Evolutionary conservation across 2,113 vertebrate genomes (phyloP).

Genomic region (Aegypius monachus): DNA sequence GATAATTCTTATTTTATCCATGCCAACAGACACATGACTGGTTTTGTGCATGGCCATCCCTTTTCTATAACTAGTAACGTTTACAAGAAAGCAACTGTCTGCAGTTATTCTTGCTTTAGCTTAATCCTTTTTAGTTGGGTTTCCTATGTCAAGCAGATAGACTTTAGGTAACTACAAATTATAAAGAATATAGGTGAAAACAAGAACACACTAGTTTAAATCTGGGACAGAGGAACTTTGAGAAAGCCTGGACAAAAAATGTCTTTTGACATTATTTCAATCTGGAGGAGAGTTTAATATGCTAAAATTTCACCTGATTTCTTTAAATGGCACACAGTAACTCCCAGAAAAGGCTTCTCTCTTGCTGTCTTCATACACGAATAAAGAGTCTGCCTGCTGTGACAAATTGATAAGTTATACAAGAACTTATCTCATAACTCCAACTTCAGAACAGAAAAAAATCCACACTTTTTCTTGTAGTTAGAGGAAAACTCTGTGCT

Average conservation of each 20-base stretch:
- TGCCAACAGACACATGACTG: rapidly evolving
- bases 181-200: background rate
- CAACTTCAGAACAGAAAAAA: background rate
- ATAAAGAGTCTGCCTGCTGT: background rate
- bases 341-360: background rate
- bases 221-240: background rate
- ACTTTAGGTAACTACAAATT: background rate
- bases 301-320: background rate
- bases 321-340: background rate
- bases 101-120: background rate
- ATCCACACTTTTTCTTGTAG: background rate
- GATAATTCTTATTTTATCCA: background rate
- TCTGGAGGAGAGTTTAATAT: background rate
- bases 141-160: background rate
- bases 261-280: background rate
- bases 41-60: background rate
- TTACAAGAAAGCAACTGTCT: background rate
- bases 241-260: background rate
- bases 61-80: background rate
- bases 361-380: background rate
- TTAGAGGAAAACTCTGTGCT: background rate
- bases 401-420: background rate
- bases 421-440: background rate
- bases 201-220: background rate
- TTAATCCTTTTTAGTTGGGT: background rate